A percentile compares a stretch with the other conserved stretches of the same genome.
These are phyloP conservation scores for Clarias gariepinus DNA, from an alignment of 2,113 vertebrate genomes.

Conservation along the genomic window DNA sequence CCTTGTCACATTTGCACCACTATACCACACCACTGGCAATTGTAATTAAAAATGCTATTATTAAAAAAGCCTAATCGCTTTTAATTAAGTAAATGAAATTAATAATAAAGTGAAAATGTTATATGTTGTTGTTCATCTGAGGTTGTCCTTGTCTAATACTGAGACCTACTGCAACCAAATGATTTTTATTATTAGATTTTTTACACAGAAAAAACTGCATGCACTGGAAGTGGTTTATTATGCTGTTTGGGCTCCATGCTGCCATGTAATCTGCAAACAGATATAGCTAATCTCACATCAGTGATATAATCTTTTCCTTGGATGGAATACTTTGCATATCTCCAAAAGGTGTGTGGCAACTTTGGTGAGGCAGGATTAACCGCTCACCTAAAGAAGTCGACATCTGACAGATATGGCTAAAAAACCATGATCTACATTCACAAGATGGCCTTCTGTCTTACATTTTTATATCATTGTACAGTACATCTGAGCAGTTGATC, in stretches of 20 bases:
- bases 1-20: not conserved
- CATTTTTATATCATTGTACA: no score
- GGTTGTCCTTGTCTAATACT: no score
- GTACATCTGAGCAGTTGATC: no score
- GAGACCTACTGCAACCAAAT: no score
- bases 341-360: not conserved
- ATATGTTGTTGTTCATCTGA: no score
- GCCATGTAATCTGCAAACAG: not conserved
- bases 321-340: not conserved
- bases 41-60: no score
- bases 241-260: not conserved
- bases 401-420: not conserved
- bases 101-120: no score
- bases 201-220: not conserved
- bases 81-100: no score
- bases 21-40: not conserved
- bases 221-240: not conserved
- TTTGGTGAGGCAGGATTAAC: not conserved
- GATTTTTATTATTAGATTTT: no score
- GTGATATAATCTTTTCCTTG: not conserved
- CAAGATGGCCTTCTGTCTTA: no score
- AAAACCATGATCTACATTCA: no score
- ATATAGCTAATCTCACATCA: not conserved
- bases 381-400: not conserved
- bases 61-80: no score